These are phyloP conservation scores for Gila robusta DNA, from an alignment of 2,797 vertebrate genomes.

Conservation along the genomic window DNA sequence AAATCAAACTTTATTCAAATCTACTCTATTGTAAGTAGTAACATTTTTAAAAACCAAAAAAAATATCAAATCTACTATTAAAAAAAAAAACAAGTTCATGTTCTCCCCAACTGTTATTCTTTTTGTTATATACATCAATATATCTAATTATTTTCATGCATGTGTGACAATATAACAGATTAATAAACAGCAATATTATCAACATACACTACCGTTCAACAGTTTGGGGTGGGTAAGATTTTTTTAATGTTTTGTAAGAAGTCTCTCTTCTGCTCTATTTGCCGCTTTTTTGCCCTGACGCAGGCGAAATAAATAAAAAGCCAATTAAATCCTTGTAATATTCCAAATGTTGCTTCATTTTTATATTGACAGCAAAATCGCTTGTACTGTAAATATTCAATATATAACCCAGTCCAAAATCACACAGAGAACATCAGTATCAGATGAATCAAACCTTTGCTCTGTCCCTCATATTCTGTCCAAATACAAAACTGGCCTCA, in stretches of 20 bases:
- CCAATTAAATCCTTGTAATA: not conserved
- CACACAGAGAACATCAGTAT: not conserved
- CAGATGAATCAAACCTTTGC: slow-evolving; percentile 77
- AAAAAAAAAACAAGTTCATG: not conserved
- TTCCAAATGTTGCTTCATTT: not conserved
- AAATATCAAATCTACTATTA: not conserved
- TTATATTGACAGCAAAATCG: not conserved
- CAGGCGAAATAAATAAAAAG: not conserved
- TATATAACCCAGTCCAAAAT: not conserved
- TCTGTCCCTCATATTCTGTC: slow-evolving; percentile 85
- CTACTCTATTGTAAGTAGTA: not conserved
- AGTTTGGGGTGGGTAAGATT: too few species aligned
- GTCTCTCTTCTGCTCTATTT: not conserved
- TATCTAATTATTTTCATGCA: not conserved
- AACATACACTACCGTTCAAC: too few species aligned
- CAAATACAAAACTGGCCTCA: slow-evolving; percentile 81
- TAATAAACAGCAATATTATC: too few species aligned
- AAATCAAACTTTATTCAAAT: not conserved
- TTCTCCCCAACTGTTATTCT: not conserved
- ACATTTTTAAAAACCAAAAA: not conserved
- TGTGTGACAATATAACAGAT: not conserved
- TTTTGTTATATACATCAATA: not conserved
- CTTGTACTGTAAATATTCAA: not conserved
- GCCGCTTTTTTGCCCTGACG: too few species aligned
- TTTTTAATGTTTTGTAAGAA: not conserved